Percentiles rank a stretch among this genome's conserved stretches.
Conservation (phyloP, 2,797 vertebrate species). For the Megalops cyprinoides region DNA sequence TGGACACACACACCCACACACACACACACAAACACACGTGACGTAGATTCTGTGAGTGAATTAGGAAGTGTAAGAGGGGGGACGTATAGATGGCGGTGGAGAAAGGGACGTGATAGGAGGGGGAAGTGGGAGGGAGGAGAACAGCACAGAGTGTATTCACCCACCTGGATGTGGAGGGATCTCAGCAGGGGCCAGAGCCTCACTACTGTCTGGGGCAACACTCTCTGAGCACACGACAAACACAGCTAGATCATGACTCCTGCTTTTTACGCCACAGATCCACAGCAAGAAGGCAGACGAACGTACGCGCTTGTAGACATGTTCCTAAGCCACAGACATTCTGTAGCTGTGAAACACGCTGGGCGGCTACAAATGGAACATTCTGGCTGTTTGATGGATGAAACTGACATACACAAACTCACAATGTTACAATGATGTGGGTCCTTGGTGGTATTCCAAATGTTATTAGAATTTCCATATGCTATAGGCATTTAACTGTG, state of each 20-base stretch:
- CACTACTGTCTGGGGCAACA: slow-evolving; percentile 72
- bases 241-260: slow-evolving; percentile 72
- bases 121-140: neutral
- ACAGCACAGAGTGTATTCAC: slow-evolving; percentile 55
- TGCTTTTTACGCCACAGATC: slow-evolving; percentile 68
- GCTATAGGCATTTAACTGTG: neutral
- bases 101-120: slow-evolving; percentile 36
- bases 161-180: slow-evolving; percentile 78
- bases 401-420: neutral
- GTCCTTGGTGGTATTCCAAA: neutral
- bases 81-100: neutral
- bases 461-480: neutral
- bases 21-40: slow-evolving; percentile 36
- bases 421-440: neutral
- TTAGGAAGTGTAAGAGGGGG: neutral
- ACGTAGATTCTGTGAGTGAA: slow-evolving; percentile 18
- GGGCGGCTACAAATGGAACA: slow-evolving; percentile 27
- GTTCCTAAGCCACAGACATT: slow-evolving; percentile 21
- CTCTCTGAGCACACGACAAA: slow-evolving; percentile 79
- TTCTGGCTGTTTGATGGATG: slow-evolving; percentile 7
- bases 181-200: slow-evolving; percentile 65
- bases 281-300: slow-evolving; percentile 54
- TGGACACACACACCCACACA: slow-evolving; percentile 62
- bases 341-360: neutral
- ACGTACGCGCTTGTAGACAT: slow-evolving; percentile 19